Conservation (phyloP, 1,140 invertebrate genomes). For the Aporrectodea caliginosa region DNA sequence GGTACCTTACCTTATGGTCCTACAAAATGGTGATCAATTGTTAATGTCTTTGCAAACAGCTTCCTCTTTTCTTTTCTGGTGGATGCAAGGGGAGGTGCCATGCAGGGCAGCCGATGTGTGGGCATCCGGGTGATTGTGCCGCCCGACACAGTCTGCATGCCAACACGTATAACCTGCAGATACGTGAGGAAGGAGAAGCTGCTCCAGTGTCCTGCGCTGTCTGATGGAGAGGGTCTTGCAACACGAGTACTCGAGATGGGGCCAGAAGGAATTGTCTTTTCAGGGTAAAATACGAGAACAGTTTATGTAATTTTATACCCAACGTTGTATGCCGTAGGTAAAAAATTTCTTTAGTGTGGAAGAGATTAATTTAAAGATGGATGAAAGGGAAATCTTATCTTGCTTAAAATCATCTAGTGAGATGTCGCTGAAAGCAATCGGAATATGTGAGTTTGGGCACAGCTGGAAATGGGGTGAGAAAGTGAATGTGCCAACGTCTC, state of each 20-base stretch:
- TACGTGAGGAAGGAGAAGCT: constrained; percentile 17
- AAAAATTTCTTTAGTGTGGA: no score
- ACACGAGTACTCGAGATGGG: not conserved
- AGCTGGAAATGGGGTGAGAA: no score
- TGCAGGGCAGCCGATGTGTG: constrained; percentile 94
- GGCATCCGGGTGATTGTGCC: constrained; percentile 96
- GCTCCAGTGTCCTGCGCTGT: not conserved
- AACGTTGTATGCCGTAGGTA: no score
- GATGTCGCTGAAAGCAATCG: no score
- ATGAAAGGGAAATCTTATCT: no score
- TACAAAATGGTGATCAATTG: no score
- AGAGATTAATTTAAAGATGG: no score
- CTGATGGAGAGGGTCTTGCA: not conserved
- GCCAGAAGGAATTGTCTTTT: not conserved
- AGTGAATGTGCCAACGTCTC: no score
- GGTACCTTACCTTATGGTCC: no score
- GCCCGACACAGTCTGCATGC: constrained; percentile 58
- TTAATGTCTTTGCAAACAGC: constrained; percentile 62
- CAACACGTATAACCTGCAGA: constrained; percentile 28
- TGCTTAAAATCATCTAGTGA: no score
- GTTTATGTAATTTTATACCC: no score
- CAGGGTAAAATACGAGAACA: not conserved
- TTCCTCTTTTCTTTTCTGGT: constrained; percentile 99
- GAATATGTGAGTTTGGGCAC: no score
- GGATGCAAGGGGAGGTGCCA: constrained; percentile 95